These are phyloP conservation scores for Oenanthe oenanthe DNA, from an alignment of 2,113 vertebrate genomes.

Conservation along the genomic window DNA sequence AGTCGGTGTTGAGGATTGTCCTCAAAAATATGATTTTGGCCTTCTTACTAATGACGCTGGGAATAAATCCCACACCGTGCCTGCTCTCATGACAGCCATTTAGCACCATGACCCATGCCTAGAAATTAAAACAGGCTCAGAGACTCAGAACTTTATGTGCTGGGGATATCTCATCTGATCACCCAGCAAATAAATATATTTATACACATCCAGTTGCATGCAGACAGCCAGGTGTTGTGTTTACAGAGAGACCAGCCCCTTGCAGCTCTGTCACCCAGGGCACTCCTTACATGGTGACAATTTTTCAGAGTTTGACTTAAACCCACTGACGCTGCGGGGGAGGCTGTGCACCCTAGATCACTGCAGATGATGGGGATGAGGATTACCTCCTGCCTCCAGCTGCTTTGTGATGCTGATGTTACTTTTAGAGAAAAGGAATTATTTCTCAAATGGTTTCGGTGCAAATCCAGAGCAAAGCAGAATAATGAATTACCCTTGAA, in stretches of 20 bases:
- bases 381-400: not conserved
- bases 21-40: not conserved
- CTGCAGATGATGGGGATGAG: not conserved
- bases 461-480: not conserved
- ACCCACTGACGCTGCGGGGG: fast-evolving
- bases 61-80: not conserved
- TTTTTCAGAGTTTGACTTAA: not conserved
- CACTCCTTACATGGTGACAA: too few species aligned
- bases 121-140: not conserved
- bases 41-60: not conserved
- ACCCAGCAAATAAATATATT: not conserved
- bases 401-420: not conserved
- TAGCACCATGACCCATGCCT: not conserved
- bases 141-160: not conserved
- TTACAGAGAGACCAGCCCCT: not conserved
- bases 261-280: fast-evolving
- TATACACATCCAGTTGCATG: not conserved
- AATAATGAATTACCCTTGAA: not conserved
- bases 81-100: not conserved
- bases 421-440: not conserved
- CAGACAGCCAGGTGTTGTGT: fast-evolving
- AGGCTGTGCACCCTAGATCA: fast-evolving
- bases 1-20: not conserved
- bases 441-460: not conserved
- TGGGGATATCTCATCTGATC: not conserved